These are phyloP conservation scores for Ladona fulva DNA, from an alignment of 1,140 invertebrate species.

Conservation along the genomic window DNA sequence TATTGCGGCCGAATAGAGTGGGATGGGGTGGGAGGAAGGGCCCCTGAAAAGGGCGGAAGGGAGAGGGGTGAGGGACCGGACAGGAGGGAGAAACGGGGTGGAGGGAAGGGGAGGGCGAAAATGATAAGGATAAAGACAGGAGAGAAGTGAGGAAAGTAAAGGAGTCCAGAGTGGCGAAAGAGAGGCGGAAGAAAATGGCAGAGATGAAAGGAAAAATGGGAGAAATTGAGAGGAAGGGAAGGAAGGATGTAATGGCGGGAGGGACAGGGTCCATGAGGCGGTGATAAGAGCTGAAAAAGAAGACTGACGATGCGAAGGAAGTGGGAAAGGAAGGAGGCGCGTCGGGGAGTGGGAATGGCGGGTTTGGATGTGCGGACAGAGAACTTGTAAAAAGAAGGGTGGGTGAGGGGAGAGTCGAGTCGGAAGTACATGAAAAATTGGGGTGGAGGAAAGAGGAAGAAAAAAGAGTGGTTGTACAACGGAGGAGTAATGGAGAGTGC, in stretches of 20 bases:
- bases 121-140: neutral
- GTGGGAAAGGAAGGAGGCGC: neutral
- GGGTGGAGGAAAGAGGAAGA: neutral
- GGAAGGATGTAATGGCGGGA: neutral
- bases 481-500: neutral
- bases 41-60: neutral
- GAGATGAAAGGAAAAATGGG: neutral
- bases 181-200: neutral
- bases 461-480: neutral
- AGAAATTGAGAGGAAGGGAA: neutral
- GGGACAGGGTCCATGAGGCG: neutral
- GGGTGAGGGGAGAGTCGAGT: neutral
- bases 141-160: neutral
- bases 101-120: neutral
- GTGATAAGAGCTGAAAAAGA: neutral
- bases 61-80: neutral
- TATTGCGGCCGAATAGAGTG: neutral
- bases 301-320: neutral
- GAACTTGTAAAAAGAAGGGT: neutral
- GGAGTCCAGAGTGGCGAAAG: neutral
- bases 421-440: neutral
- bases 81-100: neutral
- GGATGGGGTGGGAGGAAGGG: neutral
- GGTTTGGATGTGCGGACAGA: neutral
- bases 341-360: neutral